Conservation (phyloP, 1,140 invertebrate species). For the Drosophila bipectinata region DNA sequence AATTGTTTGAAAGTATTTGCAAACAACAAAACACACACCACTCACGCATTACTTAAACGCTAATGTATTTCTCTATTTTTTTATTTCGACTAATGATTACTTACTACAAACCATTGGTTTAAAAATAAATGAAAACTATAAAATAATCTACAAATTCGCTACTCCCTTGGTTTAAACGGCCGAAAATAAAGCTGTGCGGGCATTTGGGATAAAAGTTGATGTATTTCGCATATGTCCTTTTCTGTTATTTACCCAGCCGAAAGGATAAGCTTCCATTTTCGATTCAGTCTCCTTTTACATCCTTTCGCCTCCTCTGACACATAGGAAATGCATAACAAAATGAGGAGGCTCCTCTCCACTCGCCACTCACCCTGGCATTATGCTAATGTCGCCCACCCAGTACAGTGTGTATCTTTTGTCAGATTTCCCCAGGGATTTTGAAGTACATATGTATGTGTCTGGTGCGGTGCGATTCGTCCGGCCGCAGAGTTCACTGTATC, state of each 20-base stretch:
- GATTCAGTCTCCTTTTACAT: background rate
- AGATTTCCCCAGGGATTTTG: constrained; percentile 5
- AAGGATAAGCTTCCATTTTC: constrained; percentile 20
- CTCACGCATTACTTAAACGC: constrained; percentile 23
- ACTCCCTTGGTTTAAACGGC: background rate
- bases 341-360: background rate
- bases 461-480: background rate
- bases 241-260: background rate
- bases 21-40: constrained; percentile 2
- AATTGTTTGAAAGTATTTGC: constrained; percentile 41
- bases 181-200: background rate
- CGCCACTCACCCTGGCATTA: constrained; percentile 16
- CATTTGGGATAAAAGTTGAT: background rate
- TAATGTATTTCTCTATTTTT: constrained; percentile 64
- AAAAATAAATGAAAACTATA: constrained; percentile 37
- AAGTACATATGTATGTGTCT: background rate
- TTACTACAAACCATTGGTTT: constrained; percentile 64
- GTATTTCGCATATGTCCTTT: background rate
- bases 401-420: constrained; percentile 3
- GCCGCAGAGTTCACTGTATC: constrained; percentile 11
- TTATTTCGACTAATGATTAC: constrained; percentile 54
- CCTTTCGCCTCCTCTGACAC: constrained; percentile 22
- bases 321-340: constrained; percentile 32
- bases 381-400: constrained; percentile 17
- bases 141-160: too few relatives aligned